phyloP scores from a whole-genome alignment of 2,888 invertebrate species.

The Flexamia atlantica region DNA sequence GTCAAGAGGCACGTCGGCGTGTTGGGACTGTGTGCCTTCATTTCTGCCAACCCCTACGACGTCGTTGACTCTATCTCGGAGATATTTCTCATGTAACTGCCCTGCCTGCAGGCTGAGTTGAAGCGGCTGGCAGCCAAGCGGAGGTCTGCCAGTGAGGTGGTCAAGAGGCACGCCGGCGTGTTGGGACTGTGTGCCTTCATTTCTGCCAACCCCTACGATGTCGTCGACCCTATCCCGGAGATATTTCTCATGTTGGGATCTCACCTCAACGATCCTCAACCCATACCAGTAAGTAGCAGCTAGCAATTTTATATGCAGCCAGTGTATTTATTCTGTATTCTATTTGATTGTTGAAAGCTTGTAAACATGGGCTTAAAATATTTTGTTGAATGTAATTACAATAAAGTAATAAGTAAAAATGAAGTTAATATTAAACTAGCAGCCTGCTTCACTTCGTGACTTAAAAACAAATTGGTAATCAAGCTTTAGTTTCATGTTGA shows the following conservation, averaged over 20 bases:
- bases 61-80: constrained; percentile 87
- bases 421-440: no score
- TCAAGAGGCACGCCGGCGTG: constrained; percentile 89
- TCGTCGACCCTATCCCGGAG: constrained; percentile 86
- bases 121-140: constrained; percentile 65
- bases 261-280: constrained; percentile 92
- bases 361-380: no score
- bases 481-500: no score
- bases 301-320: no score
- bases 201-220: constrained; percentile 92
- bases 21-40: constrained; percentile 92
- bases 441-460: no score
- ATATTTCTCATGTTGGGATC: constrained; percentile 88
- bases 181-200: constrained; percentile 93
- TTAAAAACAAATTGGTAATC: no score
- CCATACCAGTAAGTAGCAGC: constrained; percentile 87
- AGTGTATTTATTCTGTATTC: no score
- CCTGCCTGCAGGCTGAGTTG: constrained; percentile 73
- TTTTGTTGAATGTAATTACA: no score
- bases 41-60: no score
- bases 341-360: no score
- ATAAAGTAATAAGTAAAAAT: no score
- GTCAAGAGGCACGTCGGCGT: constrained; percentile 90
- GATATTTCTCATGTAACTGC: no score
- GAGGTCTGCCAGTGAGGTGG: constrained; percentile 71